phyloP scores from a whole-genome alignment of 1,140 invertebrate genomes.

The Augochlora pura region DNA sequence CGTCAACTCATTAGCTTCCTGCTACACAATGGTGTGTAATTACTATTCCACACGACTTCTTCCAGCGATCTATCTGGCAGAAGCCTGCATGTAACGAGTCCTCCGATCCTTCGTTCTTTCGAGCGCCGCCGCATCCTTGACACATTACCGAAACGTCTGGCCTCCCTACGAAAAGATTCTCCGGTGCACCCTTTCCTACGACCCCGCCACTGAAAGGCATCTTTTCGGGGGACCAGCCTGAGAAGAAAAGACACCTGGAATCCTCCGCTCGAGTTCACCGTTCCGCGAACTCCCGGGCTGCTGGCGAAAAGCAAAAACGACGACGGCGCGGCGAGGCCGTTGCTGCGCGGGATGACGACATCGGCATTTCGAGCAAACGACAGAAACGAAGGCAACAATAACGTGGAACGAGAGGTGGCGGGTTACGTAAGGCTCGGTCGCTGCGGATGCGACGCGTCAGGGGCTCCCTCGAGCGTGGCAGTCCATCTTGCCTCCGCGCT shows the following conservation, averaged over 20 bases:
- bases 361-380: conserved; percentile 60
- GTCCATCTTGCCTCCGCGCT: conserved; percentile 55
- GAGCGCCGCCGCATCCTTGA: background rate
- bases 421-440: conserved; percentile 58
- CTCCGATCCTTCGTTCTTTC: background rate
- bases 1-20: conserved; percentile 1
- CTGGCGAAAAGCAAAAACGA: background rate
- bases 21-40: conserved; percentile 4
- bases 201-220: too few relatives aligned
- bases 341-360: conserved; percentile 45
- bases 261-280: too few relatives aligned
- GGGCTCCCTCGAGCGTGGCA: conserved; percentile 65
- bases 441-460: conserved; percentile 69
- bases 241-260: too few relatives aligned
- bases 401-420: conserved; percentile 55
- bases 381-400: conserved; percentile 62
- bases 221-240: too few relatives aligned
- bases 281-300: too few relatives aligned
- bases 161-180: background rate
- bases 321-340: background rate
- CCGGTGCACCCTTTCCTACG: too few relatives aligned
- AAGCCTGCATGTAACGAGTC: background rate
- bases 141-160: background rate
- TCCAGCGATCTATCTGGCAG: background rate
- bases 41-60: conserved; percentile 1